Base-by-base conservation (phyloP, 2,113 vertebrate species). In the Lepidiolamprologus cunningtoni region DNA sequence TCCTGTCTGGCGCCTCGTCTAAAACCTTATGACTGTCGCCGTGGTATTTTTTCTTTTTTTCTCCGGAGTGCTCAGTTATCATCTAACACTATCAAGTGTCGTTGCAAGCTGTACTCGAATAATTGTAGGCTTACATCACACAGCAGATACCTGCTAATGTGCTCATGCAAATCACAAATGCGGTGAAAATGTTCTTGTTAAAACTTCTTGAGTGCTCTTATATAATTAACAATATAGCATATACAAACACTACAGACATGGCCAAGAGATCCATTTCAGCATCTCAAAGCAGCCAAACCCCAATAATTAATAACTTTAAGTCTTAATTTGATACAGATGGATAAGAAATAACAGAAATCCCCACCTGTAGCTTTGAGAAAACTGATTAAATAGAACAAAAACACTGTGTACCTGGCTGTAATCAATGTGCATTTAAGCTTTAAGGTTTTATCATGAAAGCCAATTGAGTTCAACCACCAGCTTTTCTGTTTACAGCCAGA, bases 391-490 rank as follows among this genome's bases (percentile, higher is more conserved):
- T 16, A 26, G 4, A 45, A 73, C 21, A 73, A 45, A 73, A 45
- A 0, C 5, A 14, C 21, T 73, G 21, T 45, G 68, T 2, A 45
- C 21, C 37, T 0, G 3, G 6, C 3, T 71, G 12, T 42, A 23
- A 71, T 45, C 66, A 23, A 73, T 26, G 13, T 45, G 40, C 13
- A 73, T 73, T 45, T 73, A 23, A 26, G 21, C 37, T 17, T 45
- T 73, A 45, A 45, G 8, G 37, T 40, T 71, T 26, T 16, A 73
- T 16, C 21, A 45, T 73, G 37, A 73, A 9, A 23, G 21, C 14
- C 68, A 45, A 45, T 7, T 42, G 8, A 45, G 66, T 42, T 73
- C 21, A 45, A 73, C 66, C 61, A 66, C 17, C 61, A 66, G 61
- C 17, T 35, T 71, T 40, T 40, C 37, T 68, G 5, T 71, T 71